Conservation (phyloP, 2,888 invertebrate genomes). For the Epinotia brunnichana region DNA sequence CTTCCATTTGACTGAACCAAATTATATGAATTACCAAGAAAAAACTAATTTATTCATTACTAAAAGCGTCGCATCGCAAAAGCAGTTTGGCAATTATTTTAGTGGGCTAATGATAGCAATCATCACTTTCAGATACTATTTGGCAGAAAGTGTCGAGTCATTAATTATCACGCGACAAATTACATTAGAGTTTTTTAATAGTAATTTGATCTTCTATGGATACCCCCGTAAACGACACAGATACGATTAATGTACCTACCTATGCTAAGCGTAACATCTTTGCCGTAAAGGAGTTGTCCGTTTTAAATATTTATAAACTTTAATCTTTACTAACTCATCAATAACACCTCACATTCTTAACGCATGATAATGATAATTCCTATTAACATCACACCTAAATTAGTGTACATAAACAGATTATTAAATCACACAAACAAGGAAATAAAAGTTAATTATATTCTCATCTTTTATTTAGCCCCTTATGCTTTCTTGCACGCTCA, state of each 20-base stretch:
- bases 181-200: too few species aligned
- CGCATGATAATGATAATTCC: slow-evolving; percentile 22
- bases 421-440: slow-evolving; percentile 13
- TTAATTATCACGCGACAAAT: too few species aligned
- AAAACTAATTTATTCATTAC: too few species aligned
- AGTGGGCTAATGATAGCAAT: too few species aligned
- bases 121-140: not conserved
- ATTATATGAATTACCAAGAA: too few species aligned
- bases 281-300: not conserved
- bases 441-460: slow-evolving; percentile 58
- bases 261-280: not conserved
- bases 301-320: not conserved
- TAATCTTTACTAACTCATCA: not conserved
- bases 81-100: too few species aligned
- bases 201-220: not conserved
- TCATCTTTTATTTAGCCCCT: slow-evolving; percentile 65
- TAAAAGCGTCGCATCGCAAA: too few species aligned
- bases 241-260: not conserved
- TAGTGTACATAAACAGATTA: slow-evolving; percentile 12
- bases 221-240: not conserved
- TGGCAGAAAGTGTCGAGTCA: not conserved
- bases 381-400: not conserved
- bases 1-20: too few species aligned
- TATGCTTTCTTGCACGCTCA: slow-evolving; percentile 46
- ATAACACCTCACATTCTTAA: not conserved